Percentiles rank a stretch among this genome's conserved stretches.
Evolutionary conservation across 2,113 vertebrate species (phyloP).

Genomic region (Willisornis vidua): DNA sequence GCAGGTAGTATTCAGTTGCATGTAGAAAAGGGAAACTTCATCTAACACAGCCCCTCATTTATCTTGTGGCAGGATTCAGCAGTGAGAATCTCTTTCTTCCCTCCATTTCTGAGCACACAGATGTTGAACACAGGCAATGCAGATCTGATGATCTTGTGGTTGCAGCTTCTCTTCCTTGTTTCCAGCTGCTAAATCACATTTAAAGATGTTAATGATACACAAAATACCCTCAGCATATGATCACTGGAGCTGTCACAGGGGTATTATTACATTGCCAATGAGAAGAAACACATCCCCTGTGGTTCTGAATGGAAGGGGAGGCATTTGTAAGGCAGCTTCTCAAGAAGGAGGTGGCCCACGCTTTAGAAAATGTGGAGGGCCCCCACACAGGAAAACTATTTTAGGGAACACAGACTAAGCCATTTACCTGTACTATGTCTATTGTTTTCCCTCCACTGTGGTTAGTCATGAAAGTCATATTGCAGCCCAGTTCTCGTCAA

Average conservation of each 20-base stretch:
- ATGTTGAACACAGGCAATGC: neutral
- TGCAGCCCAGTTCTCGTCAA: neutral
- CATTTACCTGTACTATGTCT: neutral
- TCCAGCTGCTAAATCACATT: constrained; percentile 41
- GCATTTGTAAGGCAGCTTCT: neutral
- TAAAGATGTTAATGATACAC: constrained; percentile 34
- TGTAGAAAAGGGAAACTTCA: neutral
- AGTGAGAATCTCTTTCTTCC: neutral
- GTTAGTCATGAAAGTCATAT: neutral
- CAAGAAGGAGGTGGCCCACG: neutral
- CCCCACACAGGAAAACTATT: neutral
- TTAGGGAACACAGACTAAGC: neutral
- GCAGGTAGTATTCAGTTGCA: neutral
- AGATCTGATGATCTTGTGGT: neutral
- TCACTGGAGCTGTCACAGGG: neutral
- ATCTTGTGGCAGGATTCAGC: neutral
- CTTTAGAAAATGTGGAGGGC: neutral
- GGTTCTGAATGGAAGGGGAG: neutral
- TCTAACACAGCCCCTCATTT: neutral
- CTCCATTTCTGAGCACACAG: constrained; percentile 1
- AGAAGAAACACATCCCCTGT: neutral
- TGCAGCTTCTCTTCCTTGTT: constrained; percentile 9
- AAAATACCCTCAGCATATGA: constrained; percentile 21
- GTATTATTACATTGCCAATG: constrained; percentile 34
- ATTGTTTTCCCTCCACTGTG: neutral